Evolutionary conservation across 2,797 vertebrate genomes (phyloP), one percentile per base, ranked within the genome.

Genomic region (Catamblyrhynchus diadema): DNA sequence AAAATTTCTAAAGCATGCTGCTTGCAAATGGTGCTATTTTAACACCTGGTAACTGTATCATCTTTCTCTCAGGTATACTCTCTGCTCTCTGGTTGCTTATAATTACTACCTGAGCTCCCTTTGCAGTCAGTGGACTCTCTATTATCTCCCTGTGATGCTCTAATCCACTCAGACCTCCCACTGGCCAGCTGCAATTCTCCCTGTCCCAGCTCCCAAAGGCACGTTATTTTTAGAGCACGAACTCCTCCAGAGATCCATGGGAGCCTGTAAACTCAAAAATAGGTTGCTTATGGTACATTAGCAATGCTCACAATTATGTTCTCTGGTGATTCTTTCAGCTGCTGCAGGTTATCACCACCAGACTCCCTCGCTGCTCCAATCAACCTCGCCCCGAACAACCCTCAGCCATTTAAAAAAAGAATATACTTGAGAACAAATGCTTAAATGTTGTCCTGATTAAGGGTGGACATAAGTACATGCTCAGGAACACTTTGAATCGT

Each of bases 241-340:
- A 75, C 89, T 92, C 93, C 82, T 93, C 87, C 65, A 24, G 87
- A 91, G 75, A 95, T 96, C 96, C 96, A 94, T 91, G 77, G 86
- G 86, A 94, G 94, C 7, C 65, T 94, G 82, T 80, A 92, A 97
- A 96, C 89, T 93, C 93, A 93, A 94, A 96, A 96, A 93, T 73
- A 93, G 86, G 73, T 79, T 93, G 92, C 92, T 96, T 71, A 77
- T 75, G 81, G 59, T 50, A 86, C 80, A 80, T 71, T 95, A 94
- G 94, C 89, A 96, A 96, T 90, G 78, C 83, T 92, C 86, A 35
- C 74, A 85, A 86, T 80, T 89, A 65, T 59, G 73, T 41, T 78
- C 94, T 86, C 84, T 89, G 84, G 66, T 93, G 92, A 91, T 77
- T 91, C 94, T 93, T 77, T 82, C 90, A 95, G 92, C 85, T 81